These are phyloP conservation scores for Macaca fascicularis DNA, from an alignment of 2,113 vertebrate species.

Conservation along the genomic window DNA sequence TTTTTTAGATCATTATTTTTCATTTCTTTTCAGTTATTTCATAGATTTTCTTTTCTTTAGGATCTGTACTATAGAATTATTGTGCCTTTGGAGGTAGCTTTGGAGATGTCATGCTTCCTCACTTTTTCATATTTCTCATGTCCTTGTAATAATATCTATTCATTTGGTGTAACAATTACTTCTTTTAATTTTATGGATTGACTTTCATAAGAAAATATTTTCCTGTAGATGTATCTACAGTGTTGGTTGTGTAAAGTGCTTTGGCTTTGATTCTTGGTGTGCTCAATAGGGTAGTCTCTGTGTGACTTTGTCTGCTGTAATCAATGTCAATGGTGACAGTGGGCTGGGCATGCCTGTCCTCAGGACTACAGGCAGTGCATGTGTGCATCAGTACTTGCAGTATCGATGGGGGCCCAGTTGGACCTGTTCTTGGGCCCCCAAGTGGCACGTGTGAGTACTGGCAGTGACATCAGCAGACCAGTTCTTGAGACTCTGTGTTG, in stretches of 20 bases:
- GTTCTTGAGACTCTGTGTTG: background rate
- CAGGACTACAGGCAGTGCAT: background rate
- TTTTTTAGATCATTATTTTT: too few relatives aligned
- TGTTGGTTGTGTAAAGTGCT: background rate
- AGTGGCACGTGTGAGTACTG: background rate
- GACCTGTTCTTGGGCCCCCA: background rate
- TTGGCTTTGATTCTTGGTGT: background rate
- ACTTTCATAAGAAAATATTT: background rate
- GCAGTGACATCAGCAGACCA: background rate
- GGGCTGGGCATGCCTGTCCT: background rate
- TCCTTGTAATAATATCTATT: background rate
- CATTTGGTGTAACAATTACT: background rate
- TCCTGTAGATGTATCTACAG: background rate
- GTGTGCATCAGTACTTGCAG: background rate
- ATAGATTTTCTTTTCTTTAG: too few relatives aligned
- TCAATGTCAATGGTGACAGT: background rate
- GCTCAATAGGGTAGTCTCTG: background rate
- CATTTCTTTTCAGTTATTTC: too few relatives aligned
- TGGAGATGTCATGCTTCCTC: too few relatives aligned
- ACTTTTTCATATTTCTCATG: too few relatives aligned
- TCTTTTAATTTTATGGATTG: background rate
- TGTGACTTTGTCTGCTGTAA: background rate
- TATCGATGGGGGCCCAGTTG: background rate
- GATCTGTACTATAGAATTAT: too few relatives aligned
- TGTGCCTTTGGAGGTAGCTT: too few relatives aligned